phyloP scores from a whole-genome alignment of 1,140 invertebrate species.

The Chymomyza costata region DNA sequence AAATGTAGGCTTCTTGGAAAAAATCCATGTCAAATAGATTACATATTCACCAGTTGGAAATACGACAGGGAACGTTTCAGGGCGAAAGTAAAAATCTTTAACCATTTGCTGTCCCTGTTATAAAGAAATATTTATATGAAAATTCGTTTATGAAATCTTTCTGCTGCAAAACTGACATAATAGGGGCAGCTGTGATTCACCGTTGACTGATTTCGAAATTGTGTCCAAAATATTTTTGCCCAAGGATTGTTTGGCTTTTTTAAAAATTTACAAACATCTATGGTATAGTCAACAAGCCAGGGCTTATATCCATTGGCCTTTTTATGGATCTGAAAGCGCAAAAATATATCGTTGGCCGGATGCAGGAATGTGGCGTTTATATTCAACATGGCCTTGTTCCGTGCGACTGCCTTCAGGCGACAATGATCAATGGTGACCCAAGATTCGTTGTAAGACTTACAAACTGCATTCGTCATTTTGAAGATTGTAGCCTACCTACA shows the following conservation, averaged over 20 bases:
- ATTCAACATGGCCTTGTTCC: slow-evolving; percentile 35
- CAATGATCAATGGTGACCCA: slow-evolving; percentile 36
- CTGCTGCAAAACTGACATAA: slow-evolving; percentile 26
- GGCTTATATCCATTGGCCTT: slow-evolving; percentile 48
- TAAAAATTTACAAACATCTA: slow-evolving; percentile 39
- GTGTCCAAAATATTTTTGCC: slow-evolving; percentile 25
- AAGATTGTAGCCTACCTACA: no score
- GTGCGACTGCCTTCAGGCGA: slow-evolving; percentile 32
- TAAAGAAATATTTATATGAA: no score
- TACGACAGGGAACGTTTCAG: slow-evolving; percentile 28
- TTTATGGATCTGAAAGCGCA: slow-evolving; percentile 33
- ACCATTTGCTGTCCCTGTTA: no score
- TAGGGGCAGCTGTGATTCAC: slow-evolving; percentile 48
- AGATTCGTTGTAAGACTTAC: slow-evolving; percentile 40
- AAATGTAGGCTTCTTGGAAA: slow-evolving; percentile 29
- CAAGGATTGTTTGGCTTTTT: slow-evolving; percentile 26
- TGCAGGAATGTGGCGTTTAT: slow-evolving; percentile 27
- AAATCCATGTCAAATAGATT: slow-evolving; percentile 30
- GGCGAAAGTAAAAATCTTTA: slow-evolving; percentile 37
- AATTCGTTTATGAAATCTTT: no score
- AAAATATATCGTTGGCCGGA: slow-evolving; percentile 22
- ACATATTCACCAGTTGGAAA: slow-evolving; percentile 44
- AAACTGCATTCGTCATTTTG: slow-evolving; percentile 45
- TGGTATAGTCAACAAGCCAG: slow-evolving; percentile 33
- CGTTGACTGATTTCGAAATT: slow-evolving; percentile 39